Evolutionary conservation across 2,797 vertebrate species (phyloP).

Genomic region (Lindbergichthys nudifrons): DNA sequence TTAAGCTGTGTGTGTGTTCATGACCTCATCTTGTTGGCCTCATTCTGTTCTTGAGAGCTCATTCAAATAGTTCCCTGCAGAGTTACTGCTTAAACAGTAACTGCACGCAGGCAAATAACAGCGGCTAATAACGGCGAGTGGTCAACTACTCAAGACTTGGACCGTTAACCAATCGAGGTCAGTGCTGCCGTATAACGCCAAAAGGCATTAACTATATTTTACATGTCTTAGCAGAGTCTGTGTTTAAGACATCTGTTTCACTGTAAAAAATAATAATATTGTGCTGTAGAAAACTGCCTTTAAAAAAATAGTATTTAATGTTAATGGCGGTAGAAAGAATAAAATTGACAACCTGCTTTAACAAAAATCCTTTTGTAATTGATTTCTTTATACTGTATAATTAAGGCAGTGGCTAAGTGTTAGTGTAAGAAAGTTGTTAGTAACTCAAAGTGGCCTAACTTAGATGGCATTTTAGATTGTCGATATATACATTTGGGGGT

Average conservation of each 20-base stretch:
- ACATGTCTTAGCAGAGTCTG: not conserved
- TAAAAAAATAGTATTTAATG: not conserved
- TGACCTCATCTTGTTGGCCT: slow-evolving; percentile 65
- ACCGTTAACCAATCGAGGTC: slow-evolving; percentile 34
- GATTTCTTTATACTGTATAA: slow-evolving; percentile 1
- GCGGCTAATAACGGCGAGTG: slow-evolving; percentile 12
- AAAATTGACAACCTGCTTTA: not conserved
- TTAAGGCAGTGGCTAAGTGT: not conserved
- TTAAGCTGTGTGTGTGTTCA: slow-evolving; percentile 55
- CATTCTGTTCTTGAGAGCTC: slow-evolving; percentile 50
- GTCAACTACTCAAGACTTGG: slow-evolving; percentile 45
- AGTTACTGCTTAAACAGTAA: slow-evolving; percentile 50
- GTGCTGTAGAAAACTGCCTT: not conserved
- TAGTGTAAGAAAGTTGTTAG: not conserved
- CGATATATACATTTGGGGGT: not conserved
- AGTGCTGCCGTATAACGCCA: slow-evolving; percentile 3
- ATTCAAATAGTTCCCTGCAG: slow-evolving; percentile 57
- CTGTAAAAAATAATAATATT: not conserved
- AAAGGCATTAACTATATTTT: not conserved
- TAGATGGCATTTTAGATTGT: not conserved
- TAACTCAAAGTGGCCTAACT: not conserved
- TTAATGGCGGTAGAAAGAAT: not conserved
- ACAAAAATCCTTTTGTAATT: not conserved
- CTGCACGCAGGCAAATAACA: slow-evolving; percentile 36
- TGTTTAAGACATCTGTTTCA: slow-evolving; percentile 6